Evolutionary conservation across 2,113 vertebrate species (phyloP).

Genomic region (Furnarius figulus): DNA sequence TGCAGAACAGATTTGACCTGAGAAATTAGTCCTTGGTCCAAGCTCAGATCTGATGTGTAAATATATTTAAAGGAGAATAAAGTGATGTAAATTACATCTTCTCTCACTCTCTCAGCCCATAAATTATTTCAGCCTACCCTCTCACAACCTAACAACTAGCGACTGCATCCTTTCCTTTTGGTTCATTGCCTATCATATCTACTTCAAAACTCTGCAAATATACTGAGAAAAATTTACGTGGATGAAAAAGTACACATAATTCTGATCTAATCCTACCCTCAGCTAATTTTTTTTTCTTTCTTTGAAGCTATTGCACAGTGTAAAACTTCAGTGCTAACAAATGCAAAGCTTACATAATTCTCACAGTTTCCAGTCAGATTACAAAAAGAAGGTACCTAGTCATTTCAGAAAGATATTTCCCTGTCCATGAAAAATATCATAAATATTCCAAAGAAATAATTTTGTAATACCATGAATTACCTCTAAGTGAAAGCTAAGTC

Average conservation of each 20-base stretch:
- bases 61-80: not conserved
- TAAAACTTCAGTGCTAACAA: not conserved
- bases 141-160: not conserved
- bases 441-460: not conserved
- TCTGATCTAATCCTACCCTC: not conserved
- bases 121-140: conserved; percentile 6
- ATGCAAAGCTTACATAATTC: not conserved
- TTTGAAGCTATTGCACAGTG: not conserved
- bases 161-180: not conserved
- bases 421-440: not conserved
- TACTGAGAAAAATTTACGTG: not conserved
- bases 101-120: not conserved
- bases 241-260: not conserved
- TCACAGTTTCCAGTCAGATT: not conserved
- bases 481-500: not conserved
- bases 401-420: not conserved
- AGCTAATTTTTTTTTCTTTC: not conserved
- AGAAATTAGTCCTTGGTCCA: conserved; percentile 1
- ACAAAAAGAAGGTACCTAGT: not conserved
- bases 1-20: conserved; percentile 5
- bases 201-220: not conserved
- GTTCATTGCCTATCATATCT: not conserved
- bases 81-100: not conserved
- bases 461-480: not conserved
- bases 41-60: not conserved